phyloP scores from a whole-genome alignment of 2,888 invertebrate genomes.

The Macroteleia sp. region DNA sequence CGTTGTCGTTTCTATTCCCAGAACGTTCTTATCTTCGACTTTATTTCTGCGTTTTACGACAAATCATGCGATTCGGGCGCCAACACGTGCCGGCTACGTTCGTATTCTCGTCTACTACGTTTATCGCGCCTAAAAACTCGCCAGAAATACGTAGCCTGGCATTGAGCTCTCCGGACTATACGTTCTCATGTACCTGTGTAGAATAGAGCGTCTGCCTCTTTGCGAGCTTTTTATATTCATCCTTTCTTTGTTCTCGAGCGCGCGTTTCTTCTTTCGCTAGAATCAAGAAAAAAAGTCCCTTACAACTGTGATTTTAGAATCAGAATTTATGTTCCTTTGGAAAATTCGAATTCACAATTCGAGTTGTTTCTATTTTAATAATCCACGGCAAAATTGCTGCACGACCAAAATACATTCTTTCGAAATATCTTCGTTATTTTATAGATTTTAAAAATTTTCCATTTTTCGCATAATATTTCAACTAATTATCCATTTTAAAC shows the following conservation, averaged over 20 bases:
- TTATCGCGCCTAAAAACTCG: constrained; percentile 5
- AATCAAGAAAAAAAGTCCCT: neutral
- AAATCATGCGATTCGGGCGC: constrained; percentile 21
- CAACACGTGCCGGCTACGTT: constrained; percentile 4
- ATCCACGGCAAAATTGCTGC: too few relatives aligned
- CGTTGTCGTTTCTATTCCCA: constrained; percentile 51
- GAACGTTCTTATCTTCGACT: constrained; percentile 28
- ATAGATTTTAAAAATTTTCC: too few relatives aligned
- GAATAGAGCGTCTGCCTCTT: constrained; percentile 11
- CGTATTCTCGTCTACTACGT: constrained; percentile 13
- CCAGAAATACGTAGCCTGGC: constrained; percentile 49
- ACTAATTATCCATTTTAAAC: too few relatives aligned
- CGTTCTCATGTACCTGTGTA: constrained; percentile 15
- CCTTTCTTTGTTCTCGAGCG: constrained; percentile 39
- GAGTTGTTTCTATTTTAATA: too few relatives aligned
- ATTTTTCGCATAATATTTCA: too few relatives aligned
- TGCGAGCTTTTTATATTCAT: constrained; percentile 15
- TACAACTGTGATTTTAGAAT: too few relatives aligned
- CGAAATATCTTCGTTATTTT: too few relatives aligned
- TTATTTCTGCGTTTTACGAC: constrained; percentile 37
- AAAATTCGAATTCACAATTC: too few relatives aligned
- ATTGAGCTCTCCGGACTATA: constrained; percentile 52
- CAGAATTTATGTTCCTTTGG: too few relatives aligned
- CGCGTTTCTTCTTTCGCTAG: neutral
- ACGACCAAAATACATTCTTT: too few relatives aligned